A percentile compares a stretch with the other conserved stretches of the same genome.
Evolutionary conservation across 2,888 invertebrate species (phyloP).

Genomic region (Miltochrista miniata): DNA sequence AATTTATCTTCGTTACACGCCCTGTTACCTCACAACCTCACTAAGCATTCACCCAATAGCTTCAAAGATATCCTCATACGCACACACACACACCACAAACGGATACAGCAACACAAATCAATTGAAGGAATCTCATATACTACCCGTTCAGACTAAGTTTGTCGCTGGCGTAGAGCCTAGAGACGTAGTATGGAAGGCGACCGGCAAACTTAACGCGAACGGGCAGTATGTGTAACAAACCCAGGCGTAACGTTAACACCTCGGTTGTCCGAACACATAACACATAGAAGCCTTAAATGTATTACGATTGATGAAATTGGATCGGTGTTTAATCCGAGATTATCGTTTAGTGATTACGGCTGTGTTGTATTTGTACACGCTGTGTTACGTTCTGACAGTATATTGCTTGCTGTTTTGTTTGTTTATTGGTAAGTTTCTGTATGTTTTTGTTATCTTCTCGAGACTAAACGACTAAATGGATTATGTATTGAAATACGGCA

Average conservation of each 20-base stretch:
- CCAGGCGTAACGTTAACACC: not conserved
- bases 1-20: constrained; percentile 11
- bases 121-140: not conserved
- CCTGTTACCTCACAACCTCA: constrained; percentile 3
- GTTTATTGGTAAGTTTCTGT: too few relatives aligned
- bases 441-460: too few relatives aligned
- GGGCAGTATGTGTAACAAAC: not conserved
- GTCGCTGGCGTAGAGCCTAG: too few relatives aligned
- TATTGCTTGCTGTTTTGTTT: too few relatives aligned
- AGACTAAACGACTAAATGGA: too few relatives aligned
- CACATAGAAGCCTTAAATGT: not conserved
- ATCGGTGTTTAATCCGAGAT: constrained; percentile 3
- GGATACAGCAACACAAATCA: not conserved
- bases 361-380: not conserved
- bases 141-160: too few relatives aligned
- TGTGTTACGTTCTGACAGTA: not conserved
- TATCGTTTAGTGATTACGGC: not conserved
- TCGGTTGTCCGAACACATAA: constrained; percentile 7
- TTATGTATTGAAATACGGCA: too few relatives aligned
- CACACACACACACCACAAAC: not conserved
- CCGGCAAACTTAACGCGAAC: too few relatives aligned
- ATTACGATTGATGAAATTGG: constrained; percentile 8
- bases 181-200: too few relatives aligned
- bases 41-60: constrained; percentile 1
- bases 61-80: constrained; percentile 1